Percentiles rank a stretch among this genome's conserved stretches.
Evolutionary conservation across 2,888 invertebrate genomes (phyloP).

Genomic region (Parapristionchus giblindavisi): DNA sequence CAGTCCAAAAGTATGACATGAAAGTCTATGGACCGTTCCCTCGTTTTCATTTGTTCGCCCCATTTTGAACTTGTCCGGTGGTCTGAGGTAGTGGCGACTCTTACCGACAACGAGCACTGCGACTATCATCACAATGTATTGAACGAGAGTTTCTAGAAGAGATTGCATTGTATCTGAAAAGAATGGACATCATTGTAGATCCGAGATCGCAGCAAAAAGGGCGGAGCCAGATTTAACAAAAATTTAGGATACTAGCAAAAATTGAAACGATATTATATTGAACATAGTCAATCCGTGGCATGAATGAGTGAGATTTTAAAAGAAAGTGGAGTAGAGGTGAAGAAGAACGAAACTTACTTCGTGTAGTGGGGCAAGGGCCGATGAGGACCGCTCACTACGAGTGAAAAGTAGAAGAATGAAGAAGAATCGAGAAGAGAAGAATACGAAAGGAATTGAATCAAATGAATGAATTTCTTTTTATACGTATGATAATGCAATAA

Average conservation of each 20-base stretch:
- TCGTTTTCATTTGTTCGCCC: too few species aligned
- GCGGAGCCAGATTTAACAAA: too few species aligned
- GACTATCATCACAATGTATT: slow-evolving; percentile 10
- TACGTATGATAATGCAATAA: too few species aligned
- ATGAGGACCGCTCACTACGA: slow-evolving; percentile 13
- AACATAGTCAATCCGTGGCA: too few species aligned
- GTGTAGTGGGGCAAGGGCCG: background rate
- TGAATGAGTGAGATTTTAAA: background rate
- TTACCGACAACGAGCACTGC: slow-evolving; percentile 4
- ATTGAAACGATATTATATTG: too few species aligned
- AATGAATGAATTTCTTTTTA: too few species aligned
- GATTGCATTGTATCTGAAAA: slow-evolving; percentile 34
- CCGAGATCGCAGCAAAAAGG: too few species aligned
- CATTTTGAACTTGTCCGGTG: too few species aligned
- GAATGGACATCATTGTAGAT: background rate
- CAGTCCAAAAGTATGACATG: too few species aligned
- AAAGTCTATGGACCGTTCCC: too few species aligned
- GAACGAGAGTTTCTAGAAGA: slow-evolving; percentile 33
- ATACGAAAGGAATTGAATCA: background rate
- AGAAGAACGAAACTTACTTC: background rate
- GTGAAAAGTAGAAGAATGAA: slow-evolving; percentile 25
- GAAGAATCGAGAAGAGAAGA: background rate
- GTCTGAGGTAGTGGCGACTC: too few species aligned
- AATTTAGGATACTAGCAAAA: too few species aligned
- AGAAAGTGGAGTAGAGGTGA: background rate